Base-by-base conservation (phyloP, 2,797 vertebrate species). In the Danio jaintianensis region DNA sequence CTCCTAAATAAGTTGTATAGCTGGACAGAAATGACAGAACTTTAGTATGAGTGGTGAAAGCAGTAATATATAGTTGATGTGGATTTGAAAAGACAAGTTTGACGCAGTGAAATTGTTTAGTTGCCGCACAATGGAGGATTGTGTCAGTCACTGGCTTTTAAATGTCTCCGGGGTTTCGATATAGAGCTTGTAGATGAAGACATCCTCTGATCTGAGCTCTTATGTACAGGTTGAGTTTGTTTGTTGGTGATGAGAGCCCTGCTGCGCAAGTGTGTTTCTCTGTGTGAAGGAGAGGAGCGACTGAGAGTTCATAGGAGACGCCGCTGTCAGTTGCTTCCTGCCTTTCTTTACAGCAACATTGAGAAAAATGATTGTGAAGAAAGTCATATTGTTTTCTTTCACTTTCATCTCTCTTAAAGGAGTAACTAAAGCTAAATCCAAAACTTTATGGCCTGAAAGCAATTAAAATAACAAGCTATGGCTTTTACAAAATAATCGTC, bases 171-270 rank as follows among this genome's bases (percentile, higher is more conserved):
- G 5, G 36, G 29, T 40, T 53, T 70, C 48, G 11, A 67, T 36
- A 43, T 43, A 47, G 43, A 38, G 43, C 29, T 75, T 50, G 29
- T 75, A 50, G 72, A 9, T 61, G 55, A 48, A 74, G 20, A 48
- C 2, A 6, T 16, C 48, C 71, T 87, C 88, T 88, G 89, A 82
- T 82, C 89, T 82, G 90, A 90, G 88, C 89, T 83, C 64, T 10
- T 64, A 84, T 89, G 91, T 89, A 50, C 45, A 36, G 90, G 88
- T 90, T 92, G 90, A 87, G 86, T 85, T 80, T 83, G 90, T 93
- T 91, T 92, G 90, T 91, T 86, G 89, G 87, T 48, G 67, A 85
- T 81, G 85, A 84, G 79, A 86, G 83, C 85, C 88, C 89, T 86
- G 88, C 90, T 88, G 76, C 3, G 81, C 15, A 38, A 18, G 47